phyloP scores from a whole-genome alignment of 2,888 invertebrate species.

The Peribatodes rhomboidaria region DNA sequence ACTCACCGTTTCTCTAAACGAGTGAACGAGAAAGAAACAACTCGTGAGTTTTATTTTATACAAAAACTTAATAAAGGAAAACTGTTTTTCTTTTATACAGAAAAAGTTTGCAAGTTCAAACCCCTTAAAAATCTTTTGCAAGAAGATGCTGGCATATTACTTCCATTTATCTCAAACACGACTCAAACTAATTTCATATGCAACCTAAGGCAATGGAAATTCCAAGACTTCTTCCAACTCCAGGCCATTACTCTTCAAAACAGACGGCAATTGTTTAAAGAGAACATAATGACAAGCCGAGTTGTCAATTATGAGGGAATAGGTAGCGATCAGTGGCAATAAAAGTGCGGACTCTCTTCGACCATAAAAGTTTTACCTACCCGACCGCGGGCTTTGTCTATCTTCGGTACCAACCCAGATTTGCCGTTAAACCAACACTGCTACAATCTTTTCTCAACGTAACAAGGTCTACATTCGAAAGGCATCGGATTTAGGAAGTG shows the following conservation, averaged over 20 bases:
- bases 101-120: not conserved
- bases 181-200: conserved; percentile 10
- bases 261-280: conserved; percentile 74
- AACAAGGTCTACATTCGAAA: conserved; percentile 62
- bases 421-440: conserved; percentile 36
- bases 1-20: too few species aligned
- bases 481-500: not conserved
- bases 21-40: too few species aligned
- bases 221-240: conserved; percentile 13
- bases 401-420: conserved; percentile 57
- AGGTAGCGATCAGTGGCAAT: conserved; percentile 84
- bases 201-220: conserved; percentile 14
- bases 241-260: conserved; percentile 38
- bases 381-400: conserved; percentile 76
- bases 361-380: conserved; percentile 82
- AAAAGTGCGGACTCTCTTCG: conserved; percentile 82
- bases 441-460: conserved; percentile 53
- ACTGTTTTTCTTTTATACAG: not conserved
- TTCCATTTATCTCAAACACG: conserved; percentile 13
- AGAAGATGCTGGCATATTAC: conserved; percentile 1
- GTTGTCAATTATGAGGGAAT: conserved; percentile 85
- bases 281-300: conserved; percentile 80
- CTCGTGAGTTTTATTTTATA: too few species aligned
- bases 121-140: not conserved
- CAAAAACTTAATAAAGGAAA: too few species aligned